Evolutionary conservation across 2,888 invertebrate genomes (phyloP), one percentile per base, ranked within the genome.

Genomic region (Blastobasis lacticolella): DNA sequence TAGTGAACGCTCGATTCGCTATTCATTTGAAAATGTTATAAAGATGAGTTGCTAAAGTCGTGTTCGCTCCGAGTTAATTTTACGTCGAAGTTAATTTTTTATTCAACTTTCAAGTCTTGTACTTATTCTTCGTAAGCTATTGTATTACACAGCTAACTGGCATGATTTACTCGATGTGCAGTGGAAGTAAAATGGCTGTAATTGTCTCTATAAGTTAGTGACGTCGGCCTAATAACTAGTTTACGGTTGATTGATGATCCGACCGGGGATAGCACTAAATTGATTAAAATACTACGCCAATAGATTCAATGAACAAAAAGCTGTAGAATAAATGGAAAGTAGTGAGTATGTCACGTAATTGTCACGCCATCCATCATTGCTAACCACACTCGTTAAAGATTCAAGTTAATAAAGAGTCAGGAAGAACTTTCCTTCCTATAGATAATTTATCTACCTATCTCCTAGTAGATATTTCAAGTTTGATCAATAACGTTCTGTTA

Each of bases 211-310:
- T 69, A 70, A 73, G 65, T 69, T 69, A 66, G 66, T 73, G 68
- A 73, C 62, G 69, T 66, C 63, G 65, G 63, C 59, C 59, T 67
- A 73, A 74, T 77, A 75, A 78, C 74, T 65, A 73, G 74, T 75
- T 81, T 73, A 69, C 64, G 61, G 67, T 78, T 83, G 81, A 82
- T 83, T 80, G 79, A 84, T 82, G 78, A 72, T 74, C 58, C 64
- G 62, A 61, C 66, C 62, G 65, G 67, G 69, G 71, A 78, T 71
- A 71, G 68, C 63, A 71, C 66, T 74, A 74, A 79, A 79, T 75
- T 80, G 75, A 81, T 81, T 78, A 72, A 75, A 80, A 75, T 78
- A 77, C 77, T 73, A 69, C 66, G 63, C 61, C 72, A 69, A 71
- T 71, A 73, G 68, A 69, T 65, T 70, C 63, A 67, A 71, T 74